Evolutionary conservation across 2,797 vertebrate species (phyloP).

Genomic region (Peromyscus melanophrys): DNA sequence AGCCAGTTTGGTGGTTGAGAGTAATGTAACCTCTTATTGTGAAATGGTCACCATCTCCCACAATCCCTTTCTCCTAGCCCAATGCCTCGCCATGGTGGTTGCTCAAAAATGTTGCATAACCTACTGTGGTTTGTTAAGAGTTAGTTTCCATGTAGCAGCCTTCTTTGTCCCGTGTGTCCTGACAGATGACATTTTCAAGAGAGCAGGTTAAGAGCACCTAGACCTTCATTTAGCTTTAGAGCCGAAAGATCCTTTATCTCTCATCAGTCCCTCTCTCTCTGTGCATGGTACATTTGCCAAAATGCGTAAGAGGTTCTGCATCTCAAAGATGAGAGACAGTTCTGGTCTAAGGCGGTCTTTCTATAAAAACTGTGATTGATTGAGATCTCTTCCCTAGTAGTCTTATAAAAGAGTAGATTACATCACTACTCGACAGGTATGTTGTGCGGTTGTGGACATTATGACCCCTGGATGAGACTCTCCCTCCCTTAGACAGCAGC

Average conservation of each 20-base stretch:
- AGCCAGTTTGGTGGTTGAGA: conserved; percentile 53
- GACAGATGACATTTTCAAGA: conserved; percentile 54
- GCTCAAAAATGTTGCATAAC: conserved; percentile 73
- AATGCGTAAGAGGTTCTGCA: neutral
- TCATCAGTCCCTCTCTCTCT: conserved; percentile 5
- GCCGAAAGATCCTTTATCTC: neutral
- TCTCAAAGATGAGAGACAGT: neutral
- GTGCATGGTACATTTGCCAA: neutral
- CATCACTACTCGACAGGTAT: neutral
- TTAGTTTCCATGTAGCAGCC: conserved; percentile 63
- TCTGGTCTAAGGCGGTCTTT: neutral
- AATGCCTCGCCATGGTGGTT: conserved; percentile 24
- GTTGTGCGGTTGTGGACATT: neutral
- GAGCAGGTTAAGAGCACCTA: conserved; percentile 45
- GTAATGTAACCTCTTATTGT: conserved; percentile 57
- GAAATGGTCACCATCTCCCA: conserved; percentile 68
- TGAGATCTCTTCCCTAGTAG: conserved; percentile 19
- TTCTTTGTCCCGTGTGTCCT: conserved; percentile 64
- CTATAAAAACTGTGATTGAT: neutral
- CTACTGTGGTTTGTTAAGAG: conserved; percentile 67
- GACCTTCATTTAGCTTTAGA: neutral
- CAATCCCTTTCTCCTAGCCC: conserved; percentile 55
- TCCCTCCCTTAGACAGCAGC: neutral
- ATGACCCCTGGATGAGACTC: neutral
- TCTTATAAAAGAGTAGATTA: neutral